phyloP scores from a whole-genome alignment of 2,797 vertebrate genomes.

The Sternotherus odoratus region DNA sequence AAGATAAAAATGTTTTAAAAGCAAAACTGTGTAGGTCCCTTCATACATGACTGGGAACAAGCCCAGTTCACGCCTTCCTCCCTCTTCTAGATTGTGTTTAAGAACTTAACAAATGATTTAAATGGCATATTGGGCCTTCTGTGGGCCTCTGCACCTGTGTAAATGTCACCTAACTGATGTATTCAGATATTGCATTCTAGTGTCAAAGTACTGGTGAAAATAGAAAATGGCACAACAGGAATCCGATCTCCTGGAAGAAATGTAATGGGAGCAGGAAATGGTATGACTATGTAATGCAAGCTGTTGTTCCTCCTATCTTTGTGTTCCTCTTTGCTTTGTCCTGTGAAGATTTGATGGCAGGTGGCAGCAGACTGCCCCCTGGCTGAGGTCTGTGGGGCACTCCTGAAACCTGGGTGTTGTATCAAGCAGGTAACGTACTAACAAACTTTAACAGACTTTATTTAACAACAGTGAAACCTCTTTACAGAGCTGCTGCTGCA shows the following conservation, averaged over 20 bases:
- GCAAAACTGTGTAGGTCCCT: background rate
- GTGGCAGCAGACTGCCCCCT: background rate
- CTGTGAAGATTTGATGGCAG: rapidly evolving
- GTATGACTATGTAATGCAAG: background rate
- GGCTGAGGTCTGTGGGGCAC: background rate
- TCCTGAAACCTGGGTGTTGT: background rate
- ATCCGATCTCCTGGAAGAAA: background rate
- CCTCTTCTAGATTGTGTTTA: background rate
- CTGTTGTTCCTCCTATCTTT: background rate
- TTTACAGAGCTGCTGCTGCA: too few species aligned
- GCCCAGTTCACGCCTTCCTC: background rate
- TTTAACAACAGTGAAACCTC: too few species aligned
- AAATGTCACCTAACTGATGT: background rate
- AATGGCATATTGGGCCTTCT: background rate
- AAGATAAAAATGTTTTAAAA: background rate
- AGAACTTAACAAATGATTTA: background rate
- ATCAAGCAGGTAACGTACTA: too few species aligned
- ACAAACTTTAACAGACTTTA: too few species aligned
- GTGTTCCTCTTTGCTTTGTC: background rate
- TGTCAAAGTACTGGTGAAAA: background rate
- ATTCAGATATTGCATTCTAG: background rate
- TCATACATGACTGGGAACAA: too few species aligned
- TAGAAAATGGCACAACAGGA: background rate
- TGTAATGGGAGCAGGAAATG: background rate
- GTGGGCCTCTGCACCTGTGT: background rate